These are phyloP conservation scores for Danionella cerebrum DNA, from an alignment of 2,113 vertebrate species.

Conservation along the genomic window DNA sequence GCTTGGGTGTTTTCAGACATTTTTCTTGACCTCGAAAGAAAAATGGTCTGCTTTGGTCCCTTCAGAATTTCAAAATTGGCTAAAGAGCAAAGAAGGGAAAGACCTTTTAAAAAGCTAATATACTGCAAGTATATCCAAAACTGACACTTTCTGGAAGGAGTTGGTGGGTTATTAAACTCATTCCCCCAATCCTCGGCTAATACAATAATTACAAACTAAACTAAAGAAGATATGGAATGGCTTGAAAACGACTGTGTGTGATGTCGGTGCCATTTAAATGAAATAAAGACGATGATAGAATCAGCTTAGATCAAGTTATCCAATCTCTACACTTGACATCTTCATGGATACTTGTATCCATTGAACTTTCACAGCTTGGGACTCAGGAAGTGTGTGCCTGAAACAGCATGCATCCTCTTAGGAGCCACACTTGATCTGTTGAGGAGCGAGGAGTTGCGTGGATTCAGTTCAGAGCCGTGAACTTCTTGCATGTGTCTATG, in stretches of 20 bases:
- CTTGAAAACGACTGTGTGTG: no score
- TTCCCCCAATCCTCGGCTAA: no score
- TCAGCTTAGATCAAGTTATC: no score
- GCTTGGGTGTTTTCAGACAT: background rate
- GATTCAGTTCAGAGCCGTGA: background rate
- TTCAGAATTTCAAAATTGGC: background rate
- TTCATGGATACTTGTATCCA: background rate
- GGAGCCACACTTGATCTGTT: background rate
- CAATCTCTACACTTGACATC: no score
- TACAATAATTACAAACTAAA: no score
- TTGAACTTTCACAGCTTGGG: background rate
- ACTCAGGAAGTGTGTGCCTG: background rate
- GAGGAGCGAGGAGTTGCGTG: background rate
- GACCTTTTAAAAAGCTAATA: background rate
- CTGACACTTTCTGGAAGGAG: background rate
- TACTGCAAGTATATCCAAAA: background rate
- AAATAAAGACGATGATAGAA: no score
- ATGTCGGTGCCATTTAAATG: no score
- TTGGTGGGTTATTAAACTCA: background rate
- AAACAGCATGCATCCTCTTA: background rate
- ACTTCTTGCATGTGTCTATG: background rate
- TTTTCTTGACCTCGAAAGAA: background rate
- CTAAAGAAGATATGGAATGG: no score
- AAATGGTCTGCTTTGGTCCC: background rate
- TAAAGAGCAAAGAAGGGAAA: no score